Conservation (phyloP, 2,888 invertebrate species). For the Nomada goodeniana region DNA sequence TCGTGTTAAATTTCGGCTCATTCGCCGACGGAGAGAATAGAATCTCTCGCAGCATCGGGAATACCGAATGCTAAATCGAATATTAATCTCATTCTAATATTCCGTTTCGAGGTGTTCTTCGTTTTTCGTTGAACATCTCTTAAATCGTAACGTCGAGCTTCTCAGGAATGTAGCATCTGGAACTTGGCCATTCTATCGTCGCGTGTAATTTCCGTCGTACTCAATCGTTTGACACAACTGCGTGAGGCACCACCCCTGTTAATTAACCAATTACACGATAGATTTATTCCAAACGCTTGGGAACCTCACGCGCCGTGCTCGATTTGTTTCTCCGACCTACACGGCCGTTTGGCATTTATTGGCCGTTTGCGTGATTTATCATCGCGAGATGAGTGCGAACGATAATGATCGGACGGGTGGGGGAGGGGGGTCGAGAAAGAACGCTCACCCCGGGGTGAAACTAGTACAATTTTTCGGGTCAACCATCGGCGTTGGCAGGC, state of each 20-base stretch:
- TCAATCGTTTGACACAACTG: slow-evolving; percentile 44
- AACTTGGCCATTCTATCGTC: slow-evolving; percentile 37
- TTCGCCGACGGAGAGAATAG: neutral
- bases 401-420: slow-evolving; percentile 71
- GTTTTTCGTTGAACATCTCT: slow-evolving; percentile 6
- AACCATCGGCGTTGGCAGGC: slow-evolving; percentile 31
- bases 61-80: neutral
- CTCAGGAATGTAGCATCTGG: slow-evolving; percentile 40
- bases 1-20: neutral
- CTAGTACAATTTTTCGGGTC: slow-evolving; percentile 42
- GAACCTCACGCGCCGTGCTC: slow-evolving; percentile 63
- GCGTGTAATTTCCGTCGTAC: slow-evolving; percentile 34
- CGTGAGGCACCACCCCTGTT: slow-evolving; percentile 44
- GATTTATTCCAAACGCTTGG: slow-evolving; percentile 73
- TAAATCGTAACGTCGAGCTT: slow-evolving; percentile 7
- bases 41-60: too few species aligned
- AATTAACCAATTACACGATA: slow-evolving; percentile 77
- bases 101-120: neutral
- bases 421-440: slow-evolving; percentile 36
- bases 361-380: slow-evolving; percentile 77
- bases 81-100: too few species aligned
- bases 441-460: slow-evolving; percentile 13
- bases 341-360: slow-evolving; percentile 70
- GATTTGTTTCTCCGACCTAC: slow-evolving; percentile 65
- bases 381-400: slow-evolving; percentile 64